A percentile compares a stretch with the other conserved stretches of the same genome.
phyloP scores from a whole-genome alignment of 2,888 invertebrate genomes.

The Caenorhabditis sp. region DNA sequence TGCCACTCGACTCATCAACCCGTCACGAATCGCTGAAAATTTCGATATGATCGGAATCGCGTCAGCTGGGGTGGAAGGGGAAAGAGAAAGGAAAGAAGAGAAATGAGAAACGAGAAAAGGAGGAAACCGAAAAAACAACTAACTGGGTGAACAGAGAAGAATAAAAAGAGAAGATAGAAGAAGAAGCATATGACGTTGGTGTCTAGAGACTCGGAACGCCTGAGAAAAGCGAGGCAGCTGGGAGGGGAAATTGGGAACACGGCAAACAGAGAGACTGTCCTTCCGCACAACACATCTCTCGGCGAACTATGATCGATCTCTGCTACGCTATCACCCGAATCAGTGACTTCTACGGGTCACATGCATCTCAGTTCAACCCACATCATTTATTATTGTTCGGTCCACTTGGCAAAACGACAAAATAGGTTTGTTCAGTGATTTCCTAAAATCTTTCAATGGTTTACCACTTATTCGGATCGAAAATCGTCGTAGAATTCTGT shows the following conservation, averaged over 20 bases:
- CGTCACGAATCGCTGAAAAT: slow-evolving; percentile 25
- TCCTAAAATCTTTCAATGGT: slow-evolving; percentile 7
- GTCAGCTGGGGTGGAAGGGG: slow-evolving; percentile 7
- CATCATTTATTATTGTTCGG: background rate
- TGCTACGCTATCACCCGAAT: slow-evolving; percentile 22
- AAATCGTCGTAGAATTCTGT: background rate
- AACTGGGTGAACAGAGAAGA: background rate
- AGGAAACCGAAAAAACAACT: too few relatives aligned
- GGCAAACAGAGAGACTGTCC: slow-evolving; percentile 31
- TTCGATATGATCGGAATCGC: too few relatives aligned
- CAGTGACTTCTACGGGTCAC: slow-evolving; percentile 11
- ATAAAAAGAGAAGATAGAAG: slow-evolving; percentile 16
- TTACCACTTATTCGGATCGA: slow-evolving; percentile 18
- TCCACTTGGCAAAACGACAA: background rate
- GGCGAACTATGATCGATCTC: slow-evolving; percentile 51
- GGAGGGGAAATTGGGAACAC: too few relatives aligned
- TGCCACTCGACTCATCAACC: slow-evolving; percentile 57
- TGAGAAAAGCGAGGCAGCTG: slow-evolving; percentile 20
- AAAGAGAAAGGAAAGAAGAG: slow-evolving; percentile 9
- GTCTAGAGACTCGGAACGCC: slow-evolving; percentile 21
- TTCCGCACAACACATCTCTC: slow-evolving; percentile 35
- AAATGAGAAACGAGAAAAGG: too few relatives aligned
- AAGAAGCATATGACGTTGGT: slow-evolving; percentile 32
- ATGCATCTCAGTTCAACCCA: slow-evolving; percentile 19
- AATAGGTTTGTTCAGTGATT: slow-evolving; percentile 40